Evolutionary conservation across 2,113 vertebrate genomes (phyloP).

Genomic region (Ceyx margarethae): DNA sequence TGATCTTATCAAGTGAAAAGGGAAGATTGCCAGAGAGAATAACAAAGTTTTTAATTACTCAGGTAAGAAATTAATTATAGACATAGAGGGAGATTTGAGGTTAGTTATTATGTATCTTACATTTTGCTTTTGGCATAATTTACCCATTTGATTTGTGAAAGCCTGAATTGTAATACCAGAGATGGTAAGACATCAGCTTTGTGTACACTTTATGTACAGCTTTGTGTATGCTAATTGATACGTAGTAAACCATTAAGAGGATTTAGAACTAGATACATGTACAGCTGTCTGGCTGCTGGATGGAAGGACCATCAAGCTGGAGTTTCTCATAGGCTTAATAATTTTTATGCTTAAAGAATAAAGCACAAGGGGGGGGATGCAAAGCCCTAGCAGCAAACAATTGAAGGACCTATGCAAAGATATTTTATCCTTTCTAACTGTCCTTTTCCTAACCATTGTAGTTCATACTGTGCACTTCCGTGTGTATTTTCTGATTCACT

Average conservation of each 20-base stretch:
- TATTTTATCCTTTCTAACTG: not conserved
- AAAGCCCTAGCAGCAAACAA: not conserved
- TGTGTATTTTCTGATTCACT: not conserved
- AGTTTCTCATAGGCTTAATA: not conserved
- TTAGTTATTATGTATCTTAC: constrained; percentile 38
- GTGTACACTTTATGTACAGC: not conserved
- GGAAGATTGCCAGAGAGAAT: constrained; percentile 94
- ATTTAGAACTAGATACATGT: not conserved
- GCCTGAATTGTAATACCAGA: not conserved
- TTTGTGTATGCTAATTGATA: not conserved
- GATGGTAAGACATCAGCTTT: not conserved
- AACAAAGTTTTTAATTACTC: constrained; percentile 96
- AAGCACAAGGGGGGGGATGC: not conserved
- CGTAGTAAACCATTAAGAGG: not conserved
- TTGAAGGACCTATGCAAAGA: not conserved
- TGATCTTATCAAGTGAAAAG: constrained; percentile 98
- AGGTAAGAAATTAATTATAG: constrained; percentile 80
- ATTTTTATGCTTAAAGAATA: not conserved
- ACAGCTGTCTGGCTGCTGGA: not conserved
- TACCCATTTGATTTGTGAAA: not conserved
- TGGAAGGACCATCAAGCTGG: not conserved
- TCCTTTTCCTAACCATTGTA: not conserved
- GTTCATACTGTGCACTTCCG: not conserved
- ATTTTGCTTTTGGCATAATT: not conserved
- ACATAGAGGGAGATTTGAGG: constrained; percentile 17